Evolutionary conservation across 1,140 invertebrate species (phyloP).

Genomic region (Zaprionus kolodkinae): DNA sequence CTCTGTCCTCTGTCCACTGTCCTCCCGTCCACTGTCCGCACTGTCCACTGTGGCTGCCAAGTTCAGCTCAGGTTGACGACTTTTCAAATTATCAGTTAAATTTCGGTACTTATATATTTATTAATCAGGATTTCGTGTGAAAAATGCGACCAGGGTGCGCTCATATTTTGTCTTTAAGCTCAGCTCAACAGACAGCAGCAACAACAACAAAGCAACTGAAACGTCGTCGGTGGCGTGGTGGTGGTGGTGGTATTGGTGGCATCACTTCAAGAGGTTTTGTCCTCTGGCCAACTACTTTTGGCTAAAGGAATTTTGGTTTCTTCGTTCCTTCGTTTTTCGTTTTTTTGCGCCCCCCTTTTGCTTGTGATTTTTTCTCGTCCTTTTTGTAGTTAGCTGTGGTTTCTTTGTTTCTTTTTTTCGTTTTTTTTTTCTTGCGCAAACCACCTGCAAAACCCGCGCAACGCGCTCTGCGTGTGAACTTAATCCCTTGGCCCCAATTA

Average conservation of each 20-base stretch:
- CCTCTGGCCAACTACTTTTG: slow-evolving; percentile 39
- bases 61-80: slow-evolving; percentile 75
- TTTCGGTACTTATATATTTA: slow-evolving; percentile 76
- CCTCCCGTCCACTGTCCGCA: not conserved
- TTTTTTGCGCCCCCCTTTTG: slow-evolving; percentile 24
- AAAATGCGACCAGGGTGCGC: slow-evolving; percentile 63
- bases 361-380: slow-evolving; percentile 29
- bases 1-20: not conserved
- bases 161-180: slow-evolving; percentile 58
- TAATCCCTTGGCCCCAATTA: slow-evolving; percentile 80
- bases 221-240: slow-evolving; percentile 76
- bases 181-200: slow-evolving; percentile 60
- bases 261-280: slow-evolving; percentile 65
- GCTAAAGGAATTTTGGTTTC: slow-evolving; percentile 23
- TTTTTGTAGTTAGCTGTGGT: slow-evolving; percentile 16
- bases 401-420: slow-evolving; percentile 30
- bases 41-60: slow-evolving; percentile 25
- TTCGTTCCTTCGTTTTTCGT: too few relatives aligned
- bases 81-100: slow-evolving; percentile 80
- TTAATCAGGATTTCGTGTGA: slow-evolving; percentile 82
- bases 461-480: slow-evolving; percentile 62
- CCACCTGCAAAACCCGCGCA: slow-evolving; percentile 64
- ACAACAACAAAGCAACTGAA: slow-evolving; percentile 43
- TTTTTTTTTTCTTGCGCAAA: not conserved
- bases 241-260: slow-evolving; percentile 58